Evolutionary conservation across 2,113 vertebrate species (phyloP), one percentile per base, ranked within the genome.

Genomic region (Microcebus griseorufus): DNA sequence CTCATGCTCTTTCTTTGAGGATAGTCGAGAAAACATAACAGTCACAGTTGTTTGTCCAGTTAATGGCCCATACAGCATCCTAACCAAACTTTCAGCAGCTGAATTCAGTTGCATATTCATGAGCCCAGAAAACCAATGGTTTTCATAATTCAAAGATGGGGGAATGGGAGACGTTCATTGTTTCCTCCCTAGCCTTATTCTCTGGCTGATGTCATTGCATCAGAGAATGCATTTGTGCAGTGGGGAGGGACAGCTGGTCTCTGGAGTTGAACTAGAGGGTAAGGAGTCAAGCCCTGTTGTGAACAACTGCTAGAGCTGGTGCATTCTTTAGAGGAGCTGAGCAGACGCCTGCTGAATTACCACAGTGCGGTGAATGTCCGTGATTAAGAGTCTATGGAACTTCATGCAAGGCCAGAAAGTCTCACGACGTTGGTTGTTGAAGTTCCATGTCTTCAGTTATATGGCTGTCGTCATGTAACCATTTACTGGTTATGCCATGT

Each of bases 401-500:
- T 34, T 29, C 6, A 14, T 0, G 18, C 45, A 69, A 67, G 48
- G 78, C 64, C 14, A 73, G 95, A 76, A 65, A 39, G 72, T 65
- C 18, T 58, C 22, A 6, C 45, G 18, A 39, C 25, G 22, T 6
- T 6, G 58, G 20, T 13, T 25, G 42, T 75, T 69, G 5, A 51
- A 69, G 20, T 17, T 72, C 29, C 14, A 0, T 34, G 13, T 4
- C 64, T 25, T 67, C 10, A 23, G 23, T n/a, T 25, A 39, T 1
- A 37, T 3, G 23, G 22, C 73, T 73, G 37, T 17, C 1, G 0
- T 42, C 12, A 0, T 18, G 22, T 39, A 3, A 22, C 60, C 29
- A 37, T 60, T 34, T 32, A 4, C 9, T 55, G 27, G 6, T 29
- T n/a, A 42, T 32, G 80, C 17, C 14, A 0, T 39, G 27, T 83